Conservation (phyloP, 2,113 vertebrate species). For the Myxocyprinus asiaticus region DNA sequence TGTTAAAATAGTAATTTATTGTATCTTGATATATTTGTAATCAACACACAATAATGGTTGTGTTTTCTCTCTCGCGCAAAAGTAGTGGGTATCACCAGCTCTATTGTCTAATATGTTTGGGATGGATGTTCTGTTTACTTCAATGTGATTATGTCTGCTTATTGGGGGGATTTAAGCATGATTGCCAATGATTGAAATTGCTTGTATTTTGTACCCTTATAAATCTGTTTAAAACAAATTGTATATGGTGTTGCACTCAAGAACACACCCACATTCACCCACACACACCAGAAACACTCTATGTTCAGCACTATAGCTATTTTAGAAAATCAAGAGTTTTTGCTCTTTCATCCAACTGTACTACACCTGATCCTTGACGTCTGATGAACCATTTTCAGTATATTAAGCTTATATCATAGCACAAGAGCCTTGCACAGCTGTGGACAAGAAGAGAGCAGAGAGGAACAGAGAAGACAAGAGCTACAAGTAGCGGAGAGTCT, state of each 20-base stretch:
- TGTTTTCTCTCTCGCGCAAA: too few species aligned
- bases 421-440: constrained; percentile 5
- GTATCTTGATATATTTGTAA: constrained; percentile 3
- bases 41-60: not conserved
- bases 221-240: constrained; percentile 6
- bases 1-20: constrained; percentile 11
- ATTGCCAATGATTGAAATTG: not conserved
- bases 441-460: not conserved
- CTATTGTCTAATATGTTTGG: not conserved
- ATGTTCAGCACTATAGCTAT: not conserved
- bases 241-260: not conserved
- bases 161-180: not conserved
- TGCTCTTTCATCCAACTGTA: not conserved
- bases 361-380: not conserved
- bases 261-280: too few species aligned
- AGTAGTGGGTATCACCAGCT: not conserved
- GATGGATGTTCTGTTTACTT: not conserved
- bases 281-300: too few species aligned
- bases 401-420: constrained; percentile 3
- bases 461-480: not conserved
- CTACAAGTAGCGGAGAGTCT: constrained; percentile 71
- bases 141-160: not conserved
- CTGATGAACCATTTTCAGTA: constrained; percentile 10
- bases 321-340: not conserved
- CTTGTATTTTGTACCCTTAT: not conserved